phyloP scores from a whole-genome alignment of 2,888 invertebrate genomes.

The Lobophora halterata region DNA sequence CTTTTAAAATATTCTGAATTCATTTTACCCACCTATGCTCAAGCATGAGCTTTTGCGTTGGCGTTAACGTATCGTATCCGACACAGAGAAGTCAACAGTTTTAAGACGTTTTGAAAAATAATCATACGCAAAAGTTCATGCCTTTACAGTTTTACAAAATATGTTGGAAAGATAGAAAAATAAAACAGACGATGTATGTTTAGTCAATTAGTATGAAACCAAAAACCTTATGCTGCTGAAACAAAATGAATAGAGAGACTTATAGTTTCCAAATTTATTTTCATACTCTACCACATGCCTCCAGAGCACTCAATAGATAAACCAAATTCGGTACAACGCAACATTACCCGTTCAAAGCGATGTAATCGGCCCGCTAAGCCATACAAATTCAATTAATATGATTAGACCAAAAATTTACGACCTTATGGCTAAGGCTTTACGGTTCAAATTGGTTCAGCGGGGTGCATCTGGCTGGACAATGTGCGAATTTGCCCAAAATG shows the following conservation, averaged over 20 bases:
- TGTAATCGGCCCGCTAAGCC: constrained; percentile 54
- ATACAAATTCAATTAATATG: constrained; percentile 56
- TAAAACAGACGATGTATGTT: too few species aligned
- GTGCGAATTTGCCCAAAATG: constrained; percentile 33
- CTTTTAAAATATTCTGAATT: too few species aligned
- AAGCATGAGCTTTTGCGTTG: too few species aligned
- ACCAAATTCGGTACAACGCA: background rate
- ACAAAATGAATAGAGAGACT: constrained; percentile 2
- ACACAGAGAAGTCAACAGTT: too few species aligned
- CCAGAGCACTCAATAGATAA: background rate
- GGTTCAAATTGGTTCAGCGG: constrained; percentile 3
- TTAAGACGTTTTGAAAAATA: too few species aligned
- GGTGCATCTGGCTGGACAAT: constrained; percentile 22
- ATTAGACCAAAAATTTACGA: constrained; percentile 4
- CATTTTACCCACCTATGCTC: too few species aligned
- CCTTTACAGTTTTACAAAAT: too few species aligned
- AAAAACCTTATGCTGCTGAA: too few species aligned
- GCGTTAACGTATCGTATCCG: too few species aligned
- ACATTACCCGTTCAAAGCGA: background rate
- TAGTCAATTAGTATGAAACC: too few species aligned
- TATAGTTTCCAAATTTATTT: background rate
- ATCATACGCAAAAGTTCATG: too few species aligned
- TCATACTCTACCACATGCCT: background rate
- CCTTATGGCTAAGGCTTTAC: background rate
- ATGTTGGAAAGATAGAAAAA: too few species aligned